Evolutionary conservation across 2,113 vertebrate species (phyloP).

Genomic region (Leuciscus idus): DNA sequence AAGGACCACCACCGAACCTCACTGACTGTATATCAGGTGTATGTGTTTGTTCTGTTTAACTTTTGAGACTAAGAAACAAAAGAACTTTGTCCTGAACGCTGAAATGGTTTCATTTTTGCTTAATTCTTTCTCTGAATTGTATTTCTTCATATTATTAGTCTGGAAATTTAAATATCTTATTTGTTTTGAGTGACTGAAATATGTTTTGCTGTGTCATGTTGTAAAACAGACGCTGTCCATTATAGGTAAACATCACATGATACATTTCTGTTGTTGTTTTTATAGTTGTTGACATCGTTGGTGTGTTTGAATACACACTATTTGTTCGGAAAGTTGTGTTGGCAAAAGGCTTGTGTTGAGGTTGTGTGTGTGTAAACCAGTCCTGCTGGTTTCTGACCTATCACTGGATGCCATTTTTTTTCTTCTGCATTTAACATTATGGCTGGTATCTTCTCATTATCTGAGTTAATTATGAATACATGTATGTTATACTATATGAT

Average conservation of each 20-base stretch:
- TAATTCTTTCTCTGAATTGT: neutral
- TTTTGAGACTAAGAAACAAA: slow-evolving; percentile 68
- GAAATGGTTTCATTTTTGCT: neutral
- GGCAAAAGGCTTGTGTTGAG: neutral
- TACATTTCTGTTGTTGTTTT: neutral
- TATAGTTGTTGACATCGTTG: neutral
- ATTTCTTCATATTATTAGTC: neutral
- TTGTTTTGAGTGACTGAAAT: neutral
- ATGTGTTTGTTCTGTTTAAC: slow-evolving; percentile 62
- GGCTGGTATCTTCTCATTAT: neutral
- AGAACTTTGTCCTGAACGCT: slow-evolving; percentile 42
- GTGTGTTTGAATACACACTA: neutral
- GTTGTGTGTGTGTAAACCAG: neutral
- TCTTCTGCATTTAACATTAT: neutral
- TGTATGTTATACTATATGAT: slow-evolving; percentile 47
- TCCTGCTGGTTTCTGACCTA: slow-evolving; percentile 17
- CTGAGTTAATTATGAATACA: neutral
- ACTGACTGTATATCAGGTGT: slow-evolving; percentile 94
- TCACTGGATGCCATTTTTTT: neutral
- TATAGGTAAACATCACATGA: neutral
- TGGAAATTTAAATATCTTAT: neutral
- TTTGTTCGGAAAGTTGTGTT: neutral
- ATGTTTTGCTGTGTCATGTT: slow-evolving; percentile 23
- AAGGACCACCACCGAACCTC: slow-evolving; percentile 91
- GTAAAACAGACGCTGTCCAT: neutral